Base-by-base conservation (phyloP, 30 jellyfish, hydroid and myxozoan species). In the Catostylus mosaicus region DNA sequence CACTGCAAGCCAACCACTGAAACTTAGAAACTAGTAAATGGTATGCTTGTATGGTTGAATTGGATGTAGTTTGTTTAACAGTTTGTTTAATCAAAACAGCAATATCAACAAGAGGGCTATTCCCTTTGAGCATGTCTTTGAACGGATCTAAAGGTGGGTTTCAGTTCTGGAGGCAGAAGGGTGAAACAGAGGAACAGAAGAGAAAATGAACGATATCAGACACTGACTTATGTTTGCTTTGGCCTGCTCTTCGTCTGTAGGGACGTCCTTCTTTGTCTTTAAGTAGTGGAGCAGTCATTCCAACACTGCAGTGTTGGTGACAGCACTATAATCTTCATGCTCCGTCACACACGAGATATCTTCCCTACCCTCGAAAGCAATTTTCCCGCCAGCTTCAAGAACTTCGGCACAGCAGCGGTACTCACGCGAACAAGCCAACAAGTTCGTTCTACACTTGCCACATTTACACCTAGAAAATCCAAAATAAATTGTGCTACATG, bases 351-450 rank as follows among this genome's bases (percentile, higher is more conserved):
- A 65, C 26, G 23, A 4, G 38, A 31, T 65, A 43, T 27, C 77
- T 43, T 65, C 77, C 48, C 77, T 19, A 65, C 77, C 77, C 26
- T 65, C 77, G 48, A 65, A 65, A 29, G 22, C 52, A 22, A 65
- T 6, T 7, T 65, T 69, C 33, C 82, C 82, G 38, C 22, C 37
- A 0, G 67, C 82, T 69, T 69, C 82, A 45, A n/a, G n/a, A 35
- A 69, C 82, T 45, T 69, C 82, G 14, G 38, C 18, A n/a, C 66
- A 69, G 66, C 82, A 69, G 60, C 82, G 82, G 51, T 30, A 69
- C 51, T 69, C 82, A 7, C 57, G 82, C 64, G 82, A 40, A 69
- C 82, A 33, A 18, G 38, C 82, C 82, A 69, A 37, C 9, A 18
- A 46, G 22, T 69, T 51, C 38, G 64, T 20, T 69, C 38, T 69